phyloP scores from a whole-genome alignment of 2,797 vertebrate genomes.

The Sebastes kiyomatsui region DNA sequence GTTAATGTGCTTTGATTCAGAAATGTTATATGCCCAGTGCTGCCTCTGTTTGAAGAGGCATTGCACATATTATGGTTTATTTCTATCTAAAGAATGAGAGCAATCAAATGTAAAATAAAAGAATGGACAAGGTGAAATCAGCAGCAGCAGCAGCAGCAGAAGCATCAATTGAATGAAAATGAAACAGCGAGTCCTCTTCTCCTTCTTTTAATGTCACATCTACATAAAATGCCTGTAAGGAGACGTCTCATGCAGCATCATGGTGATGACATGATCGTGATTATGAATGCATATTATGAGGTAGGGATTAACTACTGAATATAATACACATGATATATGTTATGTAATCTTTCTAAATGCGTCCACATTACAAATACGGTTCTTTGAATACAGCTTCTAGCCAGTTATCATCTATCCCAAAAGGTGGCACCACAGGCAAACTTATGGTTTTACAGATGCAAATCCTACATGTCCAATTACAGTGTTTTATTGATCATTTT shows the following conservation, averaged over 20 bases:
- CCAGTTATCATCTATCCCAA: constrained; percentile 14
- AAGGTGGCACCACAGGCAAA: constrained; percentile 55
- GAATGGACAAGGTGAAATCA: not conserved
- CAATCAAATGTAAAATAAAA: not conserved
- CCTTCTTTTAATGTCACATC: not conserved
- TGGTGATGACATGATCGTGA: not conserved
- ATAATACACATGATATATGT: not conserved
- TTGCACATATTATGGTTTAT: not conserved
- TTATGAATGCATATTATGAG: not conserved
- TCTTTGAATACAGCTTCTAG: not conserved
- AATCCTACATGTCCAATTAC: not conserved
- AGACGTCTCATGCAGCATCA: not conserved
- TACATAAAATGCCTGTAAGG: not conserved
- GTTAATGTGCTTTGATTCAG: not conserved
- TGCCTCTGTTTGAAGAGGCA: not conserved
- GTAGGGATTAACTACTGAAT: not conserved
- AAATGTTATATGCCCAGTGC: not conserved
- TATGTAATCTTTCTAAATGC: not conserved
- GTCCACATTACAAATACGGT: not conserved
- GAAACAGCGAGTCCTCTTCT: not conserved
- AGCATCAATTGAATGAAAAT: not conserved
- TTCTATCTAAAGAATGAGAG: not conserved
- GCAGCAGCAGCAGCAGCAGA: not conserved
- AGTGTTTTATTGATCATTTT: not conserved
- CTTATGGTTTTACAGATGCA: not conserved